Conservation (phyloP, 2,888 invertebrate genomes). For the Aleiodes leptofemur region DNA sequence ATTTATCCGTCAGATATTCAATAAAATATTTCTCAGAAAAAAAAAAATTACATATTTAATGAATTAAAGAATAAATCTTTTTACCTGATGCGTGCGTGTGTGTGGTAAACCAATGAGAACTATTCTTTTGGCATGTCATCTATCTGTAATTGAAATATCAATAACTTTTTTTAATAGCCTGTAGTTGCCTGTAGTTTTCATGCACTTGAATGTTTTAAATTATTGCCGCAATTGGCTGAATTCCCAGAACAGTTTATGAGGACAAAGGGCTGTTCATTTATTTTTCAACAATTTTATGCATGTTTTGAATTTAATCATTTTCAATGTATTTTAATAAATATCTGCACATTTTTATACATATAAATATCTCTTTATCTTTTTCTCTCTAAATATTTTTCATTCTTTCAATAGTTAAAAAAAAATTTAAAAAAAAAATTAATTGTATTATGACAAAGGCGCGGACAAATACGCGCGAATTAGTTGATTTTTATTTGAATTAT, state of each 20-base stretch:
- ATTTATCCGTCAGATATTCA: slow-evolving; percentile 47
- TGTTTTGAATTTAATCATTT: slow-evolving; percentile 11
- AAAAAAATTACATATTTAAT: slow-evolving; percentile 43
- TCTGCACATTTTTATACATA: slow-evolving; percentile 37
- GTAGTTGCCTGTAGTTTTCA: slow-evolving; percentile 15
- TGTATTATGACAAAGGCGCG: slow-evolving; percentile 45
- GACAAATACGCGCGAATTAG: slow-evolving; percentile 45
- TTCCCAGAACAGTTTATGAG: not conserved
- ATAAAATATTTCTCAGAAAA: slow-evolving; percentile 15
- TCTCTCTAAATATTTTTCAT: slow-evolving; percentile 48
- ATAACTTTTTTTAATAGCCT: slow-evolving; percentile 8
- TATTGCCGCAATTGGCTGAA: slow-evolving; percentile 17
- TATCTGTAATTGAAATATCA: slow-evolving; percentile 32
- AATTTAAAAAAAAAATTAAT: slow-evolving; percentile 5
- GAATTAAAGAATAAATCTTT: slow-evolving; percentile 38
- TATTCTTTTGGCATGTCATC: slow-evolving; percentile 42
- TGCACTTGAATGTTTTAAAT: slow-evolving; percentile 14
- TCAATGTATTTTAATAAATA: slow-evolving; percentile 18
- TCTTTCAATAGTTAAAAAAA: slow-evolving; percentile 17
- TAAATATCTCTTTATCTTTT: slow-evolving; percentile 48
- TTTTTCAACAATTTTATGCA: slow-evolving; percentile 17
- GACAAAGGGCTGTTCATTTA: slow-evolving; percentile 4
- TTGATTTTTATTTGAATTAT: not conserved
- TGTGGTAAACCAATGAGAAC: slow-evolving; percentile 41
- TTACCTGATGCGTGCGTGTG: slow-evolving; percentile 53